phyloP scores from a whole-genome alignment of 2,113 vertebrate genomes.

The Bolborhynchus lineola region DNA sequence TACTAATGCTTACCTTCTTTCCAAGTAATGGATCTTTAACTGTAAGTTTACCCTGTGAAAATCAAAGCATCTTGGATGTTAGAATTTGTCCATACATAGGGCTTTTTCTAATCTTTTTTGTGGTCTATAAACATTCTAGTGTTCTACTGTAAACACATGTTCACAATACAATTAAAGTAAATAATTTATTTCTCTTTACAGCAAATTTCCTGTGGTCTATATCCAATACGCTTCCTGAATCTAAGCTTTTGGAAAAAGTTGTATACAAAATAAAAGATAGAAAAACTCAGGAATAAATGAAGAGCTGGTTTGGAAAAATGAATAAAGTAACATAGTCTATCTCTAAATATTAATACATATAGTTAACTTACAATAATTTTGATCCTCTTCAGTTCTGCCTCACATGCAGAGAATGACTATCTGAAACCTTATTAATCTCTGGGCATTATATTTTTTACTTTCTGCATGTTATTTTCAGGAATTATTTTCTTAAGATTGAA shows the following conservation, averaged over 20 bases:
- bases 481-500: not conserved
- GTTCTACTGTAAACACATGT: not conserved
- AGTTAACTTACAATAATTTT: not conserved
- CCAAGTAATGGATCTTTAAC: not conserved
- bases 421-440: not conserved
- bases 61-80: not conserved
- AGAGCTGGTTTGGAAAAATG: not conserved
- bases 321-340: not conserved
- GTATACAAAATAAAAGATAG: not conserved
- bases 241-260: not conserved
- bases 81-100: not conserved
- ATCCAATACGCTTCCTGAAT: not conserved
- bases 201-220: not conserved
- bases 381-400: not conserved
- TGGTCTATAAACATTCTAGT: not conserved
- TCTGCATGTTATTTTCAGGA: not conserved
- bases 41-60: not conserved
- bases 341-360: not conserved
- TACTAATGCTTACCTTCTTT: not conserved
- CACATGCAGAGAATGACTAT: not conserved
- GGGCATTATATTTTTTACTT: not conserved
- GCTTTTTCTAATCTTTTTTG: not conserved
- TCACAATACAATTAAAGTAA: not conserved
- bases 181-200: not conserved
- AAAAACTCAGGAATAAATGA: not conserved